A percentile compares a stretch with the other conserved stretches of the same genome.
phyloP scores from a whole-genome alignment of 1,140 invertebrate species.

The Oedothorax gibbosus region DNA sequence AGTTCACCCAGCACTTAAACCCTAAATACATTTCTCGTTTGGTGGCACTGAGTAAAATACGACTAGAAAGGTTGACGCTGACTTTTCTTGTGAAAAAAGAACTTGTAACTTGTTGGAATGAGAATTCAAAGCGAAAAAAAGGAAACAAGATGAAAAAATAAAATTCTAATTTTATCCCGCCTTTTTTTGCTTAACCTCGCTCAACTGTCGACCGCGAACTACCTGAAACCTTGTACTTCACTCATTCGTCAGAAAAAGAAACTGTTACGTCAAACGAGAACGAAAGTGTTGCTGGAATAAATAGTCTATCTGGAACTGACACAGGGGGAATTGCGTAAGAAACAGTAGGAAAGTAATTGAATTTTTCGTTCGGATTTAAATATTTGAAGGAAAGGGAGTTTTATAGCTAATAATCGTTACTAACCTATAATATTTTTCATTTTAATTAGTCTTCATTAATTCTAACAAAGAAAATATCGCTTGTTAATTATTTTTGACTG shows the following conservation, averaged over 20 bases:
- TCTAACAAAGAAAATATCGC: too few relatives aligned
- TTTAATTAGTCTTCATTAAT: too few relatives aligned
- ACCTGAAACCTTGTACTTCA: slow-evolving; percentile 37
- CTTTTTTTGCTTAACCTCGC: not conserved
- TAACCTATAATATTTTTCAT: too few relatives aligned
- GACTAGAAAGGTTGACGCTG: not conserved
- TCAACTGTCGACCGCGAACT: not conserved
- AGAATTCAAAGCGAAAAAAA: not conserved
- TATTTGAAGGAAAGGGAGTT: too few relatives aligned
- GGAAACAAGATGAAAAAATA: not conserved
- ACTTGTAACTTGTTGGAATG: slow-evolving; percentile 6
- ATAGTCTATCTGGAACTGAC: not conserved
- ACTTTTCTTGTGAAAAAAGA: not conserved
- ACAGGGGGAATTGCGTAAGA: not conserved
- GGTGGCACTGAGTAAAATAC: not conserved
- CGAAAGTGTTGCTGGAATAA: slow-evolving; percentile 9
- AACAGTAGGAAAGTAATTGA: too few relatives aligned
- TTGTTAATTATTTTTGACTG: too few relatives aligned
- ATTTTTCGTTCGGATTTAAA: too few relatives aligned
- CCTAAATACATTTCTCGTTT: too few relatives aligned
- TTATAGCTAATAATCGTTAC: too few relatives aligned
- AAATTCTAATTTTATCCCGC: slow-evolving; percentile 25
- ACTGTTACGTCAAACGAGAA: not conserved
- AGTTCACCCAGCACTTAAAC: too few relatives aligned
- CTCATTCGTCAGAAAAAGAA: slow-evolving; percentile 18